Conservation (phyloP, 2,113 vertebrate species). For the Entelurus aequoreus region DNA sequence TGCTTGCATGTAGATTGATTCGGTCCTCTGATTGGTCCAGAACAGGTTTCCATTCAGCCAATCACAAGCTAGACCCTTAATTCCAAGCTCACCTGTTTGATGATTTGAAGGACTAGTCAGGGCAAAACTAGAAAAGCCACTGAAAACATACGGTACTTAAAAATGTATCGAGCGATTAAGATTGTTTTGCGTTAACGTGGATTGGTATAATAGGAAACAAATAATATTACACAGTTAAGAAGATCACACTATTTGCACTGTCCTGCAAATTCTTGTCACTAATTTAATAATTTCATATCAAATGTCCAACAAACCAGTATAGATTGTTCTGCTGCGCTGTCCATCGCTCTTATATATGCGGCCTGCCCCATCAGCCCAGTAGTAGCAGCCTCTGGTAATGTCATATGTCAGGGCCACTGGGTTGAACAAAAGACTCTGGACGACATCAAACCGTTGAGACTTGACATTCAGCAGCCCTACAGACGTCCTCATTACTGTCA, state of each 20-base stretch:
- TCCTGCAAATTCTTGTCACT: background rate
- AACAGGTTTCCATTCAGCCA: conserved; percentile 85
- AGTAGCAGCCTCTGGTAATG: conserved; percentile 64
- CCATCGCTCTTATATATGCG: conserved; percentile 66
- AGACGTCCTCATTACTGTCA: conserved; percentile 61
- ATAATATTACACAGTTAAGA: too few species aligned
- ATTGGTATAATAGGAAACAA: too few species aligned
- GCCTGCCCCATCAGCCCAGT: conserved; percentile 78
- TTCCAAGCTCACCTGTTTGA: conserved; percentile 66
- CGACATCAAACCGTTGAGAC: conserved; percentile 57
- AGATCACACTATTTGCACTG: background rate
- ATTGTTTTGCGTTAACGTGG: background rate
- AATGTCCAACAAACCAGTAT: conserved; percentile 65
- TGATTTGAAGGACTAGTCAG: background rate
- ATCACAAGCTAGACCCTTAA: conserved; percentile 81
- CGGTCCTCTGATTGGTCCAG: conserved; percentile 77
- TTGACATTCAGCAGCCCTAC: conserved; percentile 72
- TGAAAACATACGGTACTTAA: background rate
- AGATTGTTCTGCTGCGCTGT: conserved; percentile 53
- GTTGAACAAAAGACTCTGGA: conserved; percentile 48
- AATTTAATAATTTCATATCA: background rate
- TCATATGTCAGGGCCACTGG: conserved; percentile 74
- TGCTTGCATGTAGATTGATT: conserved; percentile 73
- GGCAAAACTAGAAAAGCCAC: background rate
- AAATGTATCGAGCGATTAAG: background rate